These are phyloP conservation scores for Myioborus miniatus DNA, from an alignment of 2,797 vertebrate genomes.

Conservation along the genomic window DNA sequence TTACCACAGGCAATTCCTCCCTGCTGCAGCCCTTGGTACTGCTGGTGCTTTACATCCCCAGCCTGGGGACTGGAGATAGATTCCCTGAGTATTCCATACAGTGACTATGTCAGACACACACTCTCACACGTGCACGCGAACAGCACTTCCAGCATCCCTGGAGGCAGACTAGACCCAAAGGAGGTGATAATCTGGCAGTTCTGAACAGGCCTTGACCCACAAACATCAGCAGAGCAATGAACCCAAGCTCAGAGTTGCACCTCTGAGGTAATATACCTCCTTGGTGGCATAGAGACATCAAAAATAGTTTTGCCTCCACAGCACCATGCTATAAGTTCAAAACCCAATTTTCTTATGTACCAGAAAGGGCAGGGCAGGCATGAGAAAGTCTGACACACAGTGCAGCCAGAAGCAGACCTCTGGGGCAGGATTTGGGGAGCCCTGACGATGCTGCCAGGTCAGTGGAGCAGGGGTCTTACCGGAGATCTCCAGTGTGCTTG, in stretches of 20 bases:
- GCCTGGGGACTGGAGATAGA: not conserved
- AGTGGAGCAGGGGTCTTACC: slow-evolving; percentile 67
- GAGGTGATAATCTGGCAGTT: not conserved
- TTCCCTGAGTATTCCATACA: not conserved
- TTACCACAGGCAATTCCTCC: not conserved
- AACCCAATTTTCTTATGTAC: not conserved
- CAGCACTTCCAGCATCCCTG: not conserved
- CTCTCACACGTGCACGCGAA: not conserved
- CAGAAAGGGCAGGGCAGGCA: not conserved
- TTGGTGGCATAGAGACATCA: not conserved
- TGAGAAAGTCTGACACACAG: not conserved
- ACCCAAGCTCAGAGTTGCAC: not conserved
- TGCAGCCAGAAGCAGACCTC: not conserved
- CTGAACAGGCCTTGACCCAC: not conserved
- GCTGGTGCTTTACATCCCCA: not conserved
- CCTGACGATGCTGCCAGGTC: not conserved
- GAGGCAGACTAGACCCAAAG: not conserved
- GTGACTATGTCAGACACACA: accelerated
- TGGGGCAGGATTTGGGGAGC: not conserved
- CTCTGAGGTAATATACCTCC: not conserved
- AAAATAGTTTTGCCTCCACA: not conserved
- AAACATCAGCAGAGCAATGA: not conserved
- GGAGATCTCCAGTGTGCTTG: slow-evolving; percentile 94
- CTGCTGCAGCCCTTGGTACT: not conserved
- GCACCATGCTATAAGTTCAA: not conserved